Conservation (phyloP, 2,888 invertebrate genomes). For the Andrena camellia region DNA sequence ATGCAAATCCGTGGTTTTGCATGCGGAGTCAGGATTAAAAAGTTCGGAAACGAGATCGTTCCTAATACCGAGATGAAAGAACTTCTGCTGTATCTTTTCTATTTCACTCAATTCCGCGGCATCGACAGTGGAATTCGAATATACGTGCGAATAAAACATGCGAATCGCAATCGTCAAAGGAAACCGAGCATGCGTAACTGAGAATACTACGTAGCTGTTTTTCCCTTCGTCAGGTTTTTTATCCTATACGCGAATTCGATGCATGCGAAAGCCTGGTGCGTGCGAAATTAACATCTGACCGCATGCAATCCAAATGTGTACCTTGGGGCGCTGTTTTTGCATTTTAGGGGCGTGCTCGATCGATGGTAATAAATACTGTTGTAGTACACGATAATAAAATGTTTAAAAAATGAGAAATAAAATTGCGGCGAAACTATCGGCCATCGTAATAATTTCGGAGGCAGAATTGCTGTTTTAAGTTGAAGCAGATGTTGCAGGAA, state of each 20-base stretch:
- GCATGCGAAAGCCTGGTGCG: neutral
- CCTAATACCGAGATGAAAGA: neutral
- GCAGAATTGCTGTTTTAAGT: neutral
- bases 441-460: neutral
- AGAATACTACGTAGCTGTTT: neutral
- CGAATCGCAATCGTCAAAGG: neutral
- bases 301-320: constrained; percentile 19
- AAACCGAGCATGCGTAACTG: constrained; percentile 12
- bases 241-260: constrained; percentile 18
- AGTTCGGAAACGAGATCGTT: neutral
- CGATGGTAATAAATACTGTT: constrained; percentile 14
- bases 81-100: neutral
- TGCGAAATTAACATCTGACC: constrained; percentile 47
- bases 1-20: constrained; percentile 4
- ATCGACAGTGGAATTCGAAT: neutral
- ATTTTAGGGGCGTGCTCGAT: neutral
- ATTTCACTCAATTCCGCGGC: neutral
- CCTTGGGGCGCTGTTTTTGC: constrained; percentile 18
- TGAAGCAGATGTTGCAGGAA: neutral
- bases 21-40: neutral
- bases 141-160: too few species aligned
- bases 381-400: neutral
- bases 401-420: neutral
- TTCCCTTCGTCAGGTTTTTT: constrained; percentile 32
- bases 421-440: neutral